Evolutionary conservation across 2,113 vertebrate species (phyloP), one percentile per base, ranked within the genome.

Genomic region (Phycodurus eques): DNA sequence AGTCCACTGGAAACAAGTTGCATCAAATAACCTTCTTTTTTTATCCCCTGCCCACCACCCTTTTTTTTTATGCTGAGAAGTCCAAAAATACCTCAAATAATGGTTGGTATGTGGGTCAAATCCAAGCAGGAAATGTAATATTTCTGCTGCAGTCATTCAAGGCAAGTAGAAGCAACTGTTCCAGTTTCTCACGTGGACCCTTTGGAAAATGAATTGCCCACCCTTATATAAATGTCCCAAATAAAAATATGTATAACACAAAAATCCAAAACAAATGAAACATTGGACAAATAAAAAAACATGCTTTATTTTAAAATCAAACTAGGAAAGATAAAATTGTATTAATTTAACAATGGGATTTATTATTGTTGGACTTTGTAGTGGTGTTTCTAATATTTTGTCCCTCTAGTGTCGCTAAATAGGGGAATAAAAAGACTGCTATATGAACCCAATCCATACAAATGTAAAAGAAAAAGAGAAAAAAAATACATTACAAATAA

Each of bases 31-130:
- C 42, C 12, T 22, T 56, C 35, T 39, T 39, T 39, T 3, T 39
- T 39, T 3, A 39, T 27, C 27, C 19, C 19, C 7, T 0, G 15
- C 12, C 12, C 56, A 2, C 22, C 22, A 22, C 11, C 56, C 13
- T 15, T 31, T n/a, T 9, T 54, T 1, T n/a, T 20, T 62, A 27
- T 27, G n/a, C 12, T 47, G 64, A 31, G n/a, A 47, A 14, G 3
- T 66, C 44, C 42, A 31, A 66, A 47, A 66, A 66, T 31, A 66
- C 22, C 44, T 47, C 14, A 47, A 31, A 66, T 27, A n/a, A 20
- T 49, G 15, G 31, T 35, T 66, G 64, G 44, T 17, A 66, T 66
- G 22, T 66, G 64, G 64, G 64, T 66, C 64, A 66, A 31, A 47
- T 47, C 44, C 22, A 66, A 66, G 43, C 13, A 31, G 43, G 12